Base-by-base conservation (phyloP, 2,888 invertebrate species). In the Cynaeus angustus region DNA sequence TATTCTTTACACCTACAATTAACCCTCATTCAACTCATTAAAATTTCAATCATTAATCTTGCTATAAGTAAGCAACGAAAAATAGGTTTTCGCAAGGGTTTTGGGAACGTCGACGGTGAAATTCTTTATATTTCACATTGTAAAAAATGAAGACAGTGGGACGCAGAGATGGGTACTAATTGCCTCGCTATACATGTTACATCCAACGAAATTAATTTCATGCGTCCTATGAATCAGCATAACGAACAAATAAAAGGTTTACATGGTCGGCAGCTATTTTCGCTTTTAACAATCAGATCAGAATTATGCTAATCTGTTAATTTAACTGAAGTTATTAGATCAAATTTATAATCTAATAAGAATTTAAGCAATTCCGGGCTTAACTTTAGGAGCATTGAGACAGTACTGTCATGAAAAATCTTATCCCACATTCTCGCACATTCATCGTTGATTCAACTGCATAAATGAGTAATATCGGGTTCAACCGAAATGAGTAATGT, bases 211-310 rank as follows among this genome's bases (percentile, higher is more conserved):
- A 56, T 56, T 56, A 56, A 56, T 50, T 50, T 50, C 48, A 50
- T 56, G 56, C 56, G 33, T 59, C 45, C 46, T 12, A 46, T 59
- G 59, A 59, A 59, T 59, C 59, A 59, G 46, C 59, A 46, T 16
- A 45, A 30, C 16, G 37, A 28, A 30, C 21, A 46, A 46, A 59
- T 28, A 33, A 59, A 56, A 21, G 30, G 46, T 58, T 58, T 58
- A 59, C 45, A 46, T 16, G 14, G 28, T 59, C 10, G 46, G 28
- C 30, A 30, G n/a, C 10, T 26, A 41, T 56, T 56, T 21, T 12
- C 2, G 10, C 6, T 41, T 41, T 12, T 41, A 41, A 16, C 21
- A 58, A 28, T 41, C 41, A 16, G 26, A 16, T 16, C n/a, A n/a
- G 10, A 58, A 43, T 58, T 26, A 26, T 8, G 4, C 21, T 1